Percentiles rank a stretch among this genome's conserved stretches.
Evolutionary conservation across 1,140 invertebrate species (phyloP).

Genomic region (Centruroides vittatus): DNA sequence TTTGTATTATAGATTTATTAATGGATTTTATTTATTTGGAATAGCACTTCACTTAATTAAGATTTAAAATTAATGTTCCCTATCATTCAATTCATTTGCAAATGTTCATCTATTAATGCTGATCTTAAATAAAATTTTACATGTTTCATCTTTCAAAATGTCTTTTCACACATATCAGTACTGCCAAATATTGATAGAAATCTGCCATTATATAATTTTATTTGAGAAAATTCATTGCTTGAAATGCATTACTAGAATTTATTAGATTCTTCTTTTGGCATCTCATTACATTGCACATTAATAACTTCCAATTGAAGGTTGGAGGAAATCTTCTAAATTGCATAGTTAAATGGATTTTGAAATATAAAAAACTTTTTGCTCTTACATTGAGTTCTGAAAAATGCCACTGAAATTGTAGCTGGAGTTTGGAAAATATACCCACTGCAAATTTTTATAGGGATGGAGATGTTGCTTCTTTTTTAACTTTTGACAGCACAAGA

Average conservation of each 20-base stretch:
- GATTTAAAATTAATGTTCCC: neutral
- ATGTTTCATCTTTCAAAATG: neutral
- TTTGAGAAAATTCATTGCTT: neutral
- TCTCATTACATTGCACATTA: neutral
- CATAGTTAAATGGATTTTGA: no score
- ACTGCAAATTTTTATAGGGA: no score
- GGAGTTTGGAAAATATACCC: no score
- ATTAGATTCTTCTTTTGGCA: neutral
- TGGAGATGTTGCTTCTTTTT: no score
- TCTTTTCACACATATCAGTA: neutral
- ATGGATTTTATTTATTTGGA: no score
- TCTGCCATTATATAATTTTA: neutral
- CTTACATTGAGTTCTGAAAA: no score
- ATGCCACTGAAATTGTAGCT: no score
- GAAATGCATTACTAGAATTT: neutral
- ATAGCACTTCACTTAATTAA: no score
- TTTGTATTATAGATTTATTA: no score
- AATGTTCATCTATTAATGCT: neutral
- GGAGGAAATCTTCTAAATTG: neutral
- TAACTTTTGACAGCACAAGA: no score
- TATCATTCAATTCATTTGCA: neutral
- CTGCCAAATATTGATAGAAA: neutral
- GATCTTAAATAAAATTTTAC: neutral
- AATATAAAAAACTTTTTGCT: no score
- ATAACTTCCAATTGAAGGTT: neutral